These are phyloP conservation scores for Hyperopisus bebe DNA, from an alignment of 2,113 vertebrate species.

Conservation along the genomic window DNA sequence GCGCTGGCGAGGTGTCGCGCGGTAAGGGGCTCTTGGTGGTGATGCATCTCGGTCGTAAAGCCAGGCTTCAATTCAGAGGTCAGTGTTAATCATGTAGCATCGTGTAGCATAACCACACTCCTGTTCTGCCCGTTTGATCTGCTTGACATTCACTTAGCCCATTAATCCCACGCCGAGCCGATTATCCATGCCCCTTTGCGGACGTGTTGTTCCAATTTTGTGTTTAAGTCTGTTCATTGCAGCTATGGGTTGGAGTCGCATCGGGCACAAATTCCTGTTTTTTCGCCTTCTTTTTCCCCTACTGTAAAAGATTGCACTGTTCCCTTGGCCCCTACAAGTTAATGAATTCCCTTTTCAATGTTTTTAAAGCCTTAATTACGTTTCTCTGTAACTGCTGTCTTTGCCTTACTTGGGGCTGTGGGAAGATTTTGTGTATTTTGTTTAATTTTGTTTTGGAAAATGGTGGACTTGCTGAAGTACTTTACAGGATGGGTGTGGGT, in stretches of 20 bases:
- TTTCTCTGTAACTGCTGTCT: background rate
- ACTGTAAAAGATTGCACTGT: background rate
- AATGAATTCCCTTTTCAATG: constrained; percentile 41
- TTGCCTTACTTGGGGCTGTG: background rate
- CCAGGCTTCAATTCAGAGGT: background rate
- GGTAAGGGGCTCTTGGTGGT: background rate
- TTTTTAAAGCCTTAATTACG: constrained; percentile 26
- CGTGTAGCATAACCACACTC: background rate
- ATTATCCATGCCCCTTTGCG: background rate
- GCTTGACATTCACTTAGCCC: background rate
- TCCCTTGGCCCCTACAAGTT: constrained; percentile 23
- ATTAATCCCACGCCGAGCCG: background rate
- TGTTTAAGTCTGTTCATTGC: constrained; percentile 18
- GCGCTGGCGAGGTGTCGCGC: background rate
- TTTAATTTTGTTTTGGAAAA: background rate
- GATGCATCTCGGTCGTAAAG: background rate
- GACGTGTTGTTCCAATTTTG: background rate
- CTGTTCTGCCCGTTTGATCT: background rate
- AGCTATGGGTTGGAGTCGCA: background rate
- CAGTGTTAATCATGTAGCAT: background rate
- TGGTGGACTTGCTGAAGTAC: background rate
- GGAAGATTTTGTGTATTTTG: background rate
- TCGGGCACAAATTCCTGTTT: background rate
- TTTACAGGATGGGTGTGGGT: background rate
- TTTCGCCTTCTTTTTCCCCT: background rate